Percentiles rank a stretch among this genome's conserved stretches.
phyloP scores from a whole-genome alignment of 2,888 invertebrate genomes.

The Yponomeuta sedellus region DNA sequence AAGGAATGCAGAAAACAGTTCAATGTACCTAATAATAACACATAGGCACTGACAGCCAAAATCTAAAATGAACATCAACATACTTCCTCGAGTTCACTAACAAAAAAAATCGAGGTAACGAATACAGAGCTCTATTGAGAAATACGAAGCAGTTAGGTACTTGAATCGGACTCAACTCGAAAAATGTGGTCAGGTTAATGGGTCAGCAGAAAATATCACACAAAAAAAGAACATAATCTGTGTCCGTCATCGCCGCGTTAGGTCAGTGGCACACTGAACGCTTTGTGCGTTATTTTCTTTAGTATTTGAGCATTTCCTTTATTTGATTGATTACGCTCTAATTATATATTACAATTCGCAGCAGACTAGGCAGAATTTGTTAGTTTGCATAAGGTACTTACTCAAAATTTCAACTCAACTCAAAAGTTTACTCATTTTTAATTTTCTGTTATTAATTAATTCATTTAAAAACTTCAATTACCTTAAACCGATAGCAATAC shows the following conservation, averaged over 20 bases:
- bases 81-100: conserved; percentile 24
- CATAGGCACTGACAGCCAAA: neutral
- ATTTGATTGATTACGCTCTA: neutral
- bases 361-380: too few species aligned
- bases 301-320: neutral
- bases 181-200: conserved; percentile 43
- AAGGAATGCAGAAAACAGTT: too few species aligned
- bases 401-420: too few species aligned
- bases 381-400: conserved; percentile 4
- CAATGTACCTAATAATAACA: too few species aligned
- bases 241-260: conserved; percentile 23
- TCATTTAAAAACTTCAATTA: too few species aligned
- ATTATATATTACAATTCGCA: too few species aligned
- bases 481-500: too few species aligned
- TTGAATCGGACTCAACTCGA: conserved; percentile 19
- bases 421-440: too few species aligned
- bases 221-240: conserved; percentile 22
- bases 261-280: conserved; percentile 30
- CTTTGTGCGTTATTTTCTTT: neutral
- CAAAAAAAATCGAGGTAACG: conserved; percentile 55
- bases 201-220: conserved; percentile 44
- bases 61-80: neutral
- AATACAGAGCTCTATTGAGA: conserved; percentile 38
- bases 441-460: too few species aligned
- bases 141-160: conserved; percentile 27